Percentiles rank a stretch among this genome's conserved stretches.
These are phyloP conservation scores for Pseudococcus viburni DNA, from an alignment of 2,888 invertebrate species.

Conservation along the genomic window DNA sequence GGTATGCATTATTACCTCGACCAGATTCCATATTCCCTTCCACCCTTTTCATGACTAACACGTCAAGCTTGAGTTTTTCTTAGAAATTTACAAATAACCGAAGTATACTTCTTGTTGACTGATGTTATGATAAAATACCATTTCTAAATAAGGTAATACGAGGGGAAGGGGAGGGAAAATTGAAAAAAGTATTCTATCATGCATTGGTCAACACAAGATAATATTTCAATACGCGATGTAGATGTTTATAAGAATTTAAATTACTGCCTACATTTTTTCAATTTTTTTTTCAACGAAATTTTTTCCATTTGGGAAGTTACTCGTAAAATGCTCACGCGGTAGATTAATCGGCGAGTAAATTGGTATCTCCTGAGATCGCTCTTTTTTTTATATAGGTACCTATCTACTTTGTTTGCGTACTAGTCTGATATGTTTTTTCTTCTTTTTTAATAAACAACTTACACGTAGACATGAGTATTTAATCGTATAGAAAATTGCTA, in stretches of 20 bases:
- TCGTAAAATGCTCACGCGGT: neutral
- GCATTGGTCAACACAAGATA: neutral
- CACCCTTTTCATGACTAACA: neutral
- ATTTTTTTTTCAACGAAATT: neutral
- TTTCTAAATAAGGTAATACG: too few relatives aligned
- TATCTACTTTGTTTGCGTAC: neutral
- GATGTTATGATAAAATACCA: constrained; percentile 21
- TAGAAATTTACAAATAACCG: neutral
- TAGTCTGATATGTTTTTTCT: neutral
- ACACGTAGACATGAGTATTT: constrained; percentile 11
- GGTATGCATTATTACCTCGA: constrained; percentile 72
- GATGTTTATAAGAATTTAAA: neutral
- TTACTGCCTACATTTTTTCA: too few relatives aligned
- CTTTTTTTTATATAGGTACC: neutral
- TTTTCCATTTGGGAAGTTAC: neutral
- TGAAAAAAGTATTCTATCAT: too few relatives aligned
- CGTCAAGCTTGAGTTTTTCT: neutral
- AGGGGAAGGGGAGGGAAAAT: too few relatives aligned
- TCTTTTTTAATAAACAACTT: constrained; percentile 6
- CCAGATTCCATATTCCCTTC: constrained; percentile 72
- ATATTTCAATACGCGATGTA: constrained; percentile 9
- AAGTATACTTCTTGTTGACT: constrained; percentile 40
- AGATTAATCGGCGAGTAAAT: neutral
- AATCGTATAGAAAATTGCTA: neutral
- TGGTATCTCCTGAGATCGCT: constrained; percentile 8